Evolutionary conservation across 1,140 invertebrate genomes (phyloP), one percentile per base, ranked within the genome.

Genomic region (Drosophila willistoni): DNA sequence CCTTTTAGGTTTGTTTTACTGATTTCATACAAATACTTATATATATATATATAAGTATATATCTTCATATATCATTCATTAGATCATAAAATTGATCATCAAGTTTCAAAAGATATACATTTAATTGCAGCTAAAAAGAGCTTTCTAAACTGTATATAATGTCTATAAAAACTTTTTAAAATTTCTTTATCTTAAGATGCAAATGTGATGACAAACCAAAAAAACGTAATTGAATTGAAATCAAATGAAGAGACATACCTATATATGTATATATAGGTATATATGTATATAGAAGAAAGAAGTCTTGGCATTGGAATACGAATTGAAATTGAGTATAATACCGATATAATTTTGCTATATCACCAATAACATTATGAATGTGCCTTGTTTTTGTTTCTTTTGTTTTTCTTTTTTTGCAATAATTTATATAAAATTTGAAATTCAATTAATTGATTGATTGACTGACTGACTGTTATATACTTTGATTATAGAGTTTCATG

Each of bases 41-140:
- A 7, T 6, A 2, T 6, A 29, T 5, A 7, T 29, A 29, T 29
- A 29, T 29, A 1, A 0, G 7, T 29, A 7, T 29, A 29, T 29
- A 7, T 29, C 6, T 29, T 5, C 2, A 29, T 19, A 7, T 47
- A 7, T 9, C 17, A n/a, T n/a, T 47, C 9, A 14, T 17, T 7
- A 4, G 44, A 51, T 51, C 44, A 51, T 51, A 51, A 51, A 51
- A 51, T 51, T 51, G 44, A 51, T 51, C 44, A 10, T 4, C 19
- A 17, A 29, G 44, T 51, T 51, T 51, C 17, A 51, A 51, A 22
- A 51, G 17, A 51, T 51, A 12, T 51, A n/a, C 44, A 19, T 22
- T 51, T 51, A 51, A 51, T 12, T 51, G 17, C 22, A 51, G 44
- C 44, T 51, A 51, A 51, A 51, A 51, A 51, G 44, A 22, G 44